Base-by-base conservation (phyloP, 2,113 vertebrate species). In the Bubo blakistoni region DNA sequence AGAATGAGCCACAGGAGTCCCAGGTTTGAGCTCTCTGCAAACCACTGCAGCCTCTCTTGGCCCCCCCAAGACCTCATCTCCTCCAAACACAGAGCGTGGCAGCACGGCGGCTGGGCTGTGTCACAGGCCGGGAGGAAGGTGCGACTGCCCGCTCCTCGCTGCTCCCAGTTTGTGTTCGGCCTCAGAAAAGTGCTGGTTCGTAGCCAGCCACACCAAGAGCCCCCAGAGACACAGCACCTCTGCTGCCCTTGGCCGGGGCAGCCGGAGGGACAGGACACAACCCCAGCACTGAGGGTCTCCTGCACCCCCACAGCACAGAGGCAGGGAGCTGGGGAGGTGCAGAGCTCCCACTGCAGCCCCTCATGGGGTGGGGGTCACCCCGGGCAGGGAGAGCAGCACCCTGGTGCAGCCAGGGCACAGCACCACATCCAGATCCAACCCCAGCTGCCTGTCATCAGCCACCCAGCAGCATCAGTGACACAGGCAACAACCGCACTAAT, bases 351-450 rank as follows among this genome's bases (percentile, higher is more conserved):
- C 4, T 1, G 19, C 55, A 49, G 46, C 66, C 80, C 80, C 55
- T 30, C 25, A 2, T 3, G 3, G 25, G 12, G 19, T 27, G 30
- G 42, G 30, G 10, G 5, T 16, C 52, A 24, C 54, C 57, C 27
- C 2, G 0, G 27, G n/a, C 27, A 47, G 34, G 16, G 46, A 40
- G 4, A 54, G 9, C 76, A 51, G 42, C 57, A 25, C 18, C 36
- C 13, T 59, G 40, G 44, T 3, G 0, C 76, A 66, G 24, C 30
- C 18, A 1, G 30, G 27, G 21, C 57, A 38, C 17, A 16, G 36
- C 22, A 0, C 25, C 13, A 4, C 74, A 3, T 5, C 16, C 3
- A 0, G 14, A 9, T 24, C 44, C 7, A 29, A 44, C 26, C 42
- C 46, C 15, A 0, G 19, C 30, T 30, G 24, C 6, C 16, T 77